These are phyloP conservation scores for Lochmaea crataegi DNA, from an alignment of 2,888 invertebrate genomes.

Conservation along the genomic window DNA sequence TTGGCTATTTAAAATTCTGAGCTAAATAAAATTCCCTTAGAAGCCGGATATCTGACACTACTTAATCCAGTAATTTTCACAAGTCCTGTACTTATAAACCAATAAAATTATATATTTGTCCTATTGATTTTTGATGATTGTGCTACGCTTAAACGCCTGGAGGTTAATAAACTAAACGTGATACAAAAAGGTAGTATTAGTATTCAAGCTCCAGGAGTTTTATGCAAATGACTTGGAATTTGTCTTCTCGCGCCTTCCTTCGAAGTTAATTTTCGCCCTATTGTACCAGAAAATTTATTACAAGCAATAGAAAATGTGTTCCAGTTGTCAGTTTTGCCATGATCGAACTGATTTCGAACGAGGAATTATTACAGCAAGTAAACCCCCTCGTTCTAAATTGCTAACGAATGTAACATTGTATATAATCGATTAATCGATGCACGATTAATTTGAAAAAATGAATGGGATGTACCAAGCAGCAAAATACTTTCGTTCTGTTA, in stretches of 20 bases:
- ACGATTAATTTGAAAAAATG: too few species aligned
- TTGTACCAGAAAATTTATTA: constrained; percentile 24
- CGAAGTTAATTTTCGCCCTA: constrained; percentile 22
- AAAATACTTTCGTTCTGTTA: too few species aligned
- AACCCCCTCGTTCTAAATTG: background rate
- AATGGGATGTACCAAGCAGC: too few species aligned
- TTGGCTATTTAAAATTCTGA: too few species aligned
- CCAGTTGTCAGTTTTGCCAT: constrained; percentile 9
- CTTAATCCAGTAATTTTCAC: too few species aligned
- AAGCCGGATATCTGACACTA: too few species aligned
- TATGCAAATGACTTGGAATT: constrained; percentile 19
- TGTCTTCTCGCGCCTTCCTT: constrained; percentile 3
- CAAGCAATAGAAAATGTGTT: constrained; percentile 20
- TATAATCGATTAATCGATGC: too few species aligned
- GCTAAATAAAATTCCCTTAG: too few species aligned
- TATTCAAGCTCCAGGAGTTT: constrained; percentile 18
- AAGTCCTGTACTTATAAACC: too few species aligned
- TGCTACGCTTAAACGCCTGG: constrained; percentile 4
- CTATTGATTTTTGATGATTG: constrained; percentile 24
- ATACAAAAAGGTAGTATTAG: constrained; percentile 25
- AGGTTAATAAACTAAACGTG: constrained; percentile 34
- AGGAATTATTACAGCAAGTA: constrained; percentile 5
- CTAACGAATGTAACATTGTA: too few species aligned
- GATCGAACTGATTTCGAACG: constrained; percentile 16
- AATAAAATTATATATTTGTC: background rate